Evolutionary conservation across 1,140 invertebrate species (phyloP).

Genomic region (Ostrea edulis): DNA sequence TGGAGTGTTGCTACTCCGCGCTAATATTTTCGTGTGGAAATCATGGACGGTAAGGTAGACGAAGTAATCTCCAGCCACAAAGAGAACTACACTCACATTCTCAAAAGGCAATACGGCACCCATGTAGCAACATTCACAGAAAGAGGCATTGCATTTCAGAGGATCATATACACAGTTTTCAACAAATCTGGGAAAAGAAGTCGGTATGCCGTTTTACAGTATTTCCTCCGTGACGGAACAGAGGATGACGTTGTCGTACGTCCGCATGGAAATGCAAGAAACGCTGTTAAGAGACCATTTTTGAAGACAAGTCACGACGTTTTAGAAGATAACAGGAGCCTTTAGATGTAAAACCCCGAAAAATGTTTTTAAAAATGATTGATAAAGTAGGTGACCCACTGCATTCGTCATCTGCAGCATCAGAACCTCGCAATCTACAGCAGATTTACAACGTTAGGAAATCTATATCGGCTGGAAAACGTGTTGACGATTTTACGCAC

Average conservation of each 20-base stretch:
- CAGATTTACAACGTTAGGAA: too few species aligned
- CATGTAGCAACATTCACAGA: neutral
- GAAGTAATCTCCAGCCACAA: neutral
- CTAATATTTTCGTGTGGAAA: conserved; percentile 1
- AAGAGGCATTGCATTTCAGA: neutral
- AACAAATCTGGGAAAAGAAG: neutral
- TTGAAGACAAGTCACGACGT: too few species aligned
- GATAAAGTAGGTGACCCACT: too few species aligned
- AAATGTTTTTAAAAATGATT: too few species aligned
- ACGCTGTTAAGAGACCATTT: too few species aligned
- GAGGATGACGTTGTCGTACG: conserved; percentile 36
- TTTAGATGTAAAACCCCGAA: neutral
- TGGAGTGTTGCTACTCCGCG: neutral
- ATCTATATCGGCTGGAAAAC: neutral
- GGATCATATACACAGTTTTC: neutral
- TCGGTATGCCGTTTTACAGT: conserved; percentile 30
- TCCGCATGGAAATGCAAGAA: conserved; percentile 36
- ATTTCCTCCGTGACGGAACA: conserved; percentile 26
- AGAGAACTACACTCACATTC: conserved; percentile 20
- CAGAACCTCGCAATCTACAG: too few species aligned
- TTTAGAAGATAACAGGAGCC: too few species aligned
- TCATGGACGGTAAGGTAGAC: neutral
- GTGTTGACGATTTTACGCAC: conserved; percentile 36
- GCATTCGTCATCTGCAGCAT: too few species aligned
- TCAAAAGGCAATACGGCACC: neutral